Evolutionary conservation across 1,140 invertebrate species (phyloP).

Genomic region (Matsumurasca onukii): DNA sequence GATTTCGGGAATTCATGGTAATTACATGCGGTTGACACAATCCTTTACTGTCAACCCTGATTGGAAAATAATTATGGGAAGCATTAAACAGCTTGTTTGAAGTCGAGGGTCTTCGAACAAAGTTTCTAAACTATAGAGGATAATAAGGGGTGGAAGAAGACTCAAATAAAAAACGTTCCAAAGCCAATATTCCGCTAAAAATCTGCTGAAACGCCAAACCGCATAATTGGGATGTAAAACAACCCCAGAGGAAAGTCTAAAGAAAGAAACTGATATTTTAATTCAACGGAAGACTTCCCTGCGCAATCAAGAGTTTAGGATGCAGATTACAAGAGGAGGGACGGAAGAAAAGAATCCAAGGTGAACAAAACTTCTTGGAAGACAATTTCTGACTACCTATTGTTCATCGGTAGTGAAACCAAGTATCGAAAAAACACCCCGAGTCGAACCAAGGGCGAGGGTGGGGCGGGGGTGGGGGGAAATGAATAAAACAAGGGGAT

Average conservation of each 20-base stretch:
- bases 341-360: neutral
- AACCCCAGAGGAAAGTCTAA: neutral
- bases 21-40: too few species aligned
- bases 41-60: too few species aligned
- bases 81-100: too few species aligned
- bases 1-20: too few species aligned
- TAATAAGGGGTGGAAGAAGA: too few species aligned
- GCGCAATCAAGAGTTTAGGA: slow-evolving; percentile 8
- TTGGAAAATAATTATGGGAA: too few species aligned
- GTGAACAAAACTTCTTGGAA: neutral
- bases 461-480: slow-evolving; percentile 9
- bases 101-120: too few species aligned
- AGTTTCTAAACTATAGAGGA: too few species aligned
- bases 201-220: too few species aligned
- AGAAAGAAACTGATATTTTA: slow-evolving; percentile 18
- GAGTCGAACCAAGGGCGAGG: too few species aligned
- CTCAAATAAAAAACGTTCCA: too few species aligned
- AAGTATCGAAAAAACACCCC: slow-evolving; percentile 18
- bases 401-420: slow-evolving; percentile 7
- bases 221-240: slow-evolving; percentile 13
- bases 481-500: slow-evolving; percentile 33
- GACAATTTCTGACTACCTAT: slow-evolving; percentile 27
- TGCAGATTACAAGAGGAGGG: neutral
- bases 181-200: too few species aligned
- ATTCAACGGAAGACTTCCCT: neutral